phyloP scores from a whole-genome alignment of 2,888 invertebrate genomes.

The Apeira syringaria region DNA sequence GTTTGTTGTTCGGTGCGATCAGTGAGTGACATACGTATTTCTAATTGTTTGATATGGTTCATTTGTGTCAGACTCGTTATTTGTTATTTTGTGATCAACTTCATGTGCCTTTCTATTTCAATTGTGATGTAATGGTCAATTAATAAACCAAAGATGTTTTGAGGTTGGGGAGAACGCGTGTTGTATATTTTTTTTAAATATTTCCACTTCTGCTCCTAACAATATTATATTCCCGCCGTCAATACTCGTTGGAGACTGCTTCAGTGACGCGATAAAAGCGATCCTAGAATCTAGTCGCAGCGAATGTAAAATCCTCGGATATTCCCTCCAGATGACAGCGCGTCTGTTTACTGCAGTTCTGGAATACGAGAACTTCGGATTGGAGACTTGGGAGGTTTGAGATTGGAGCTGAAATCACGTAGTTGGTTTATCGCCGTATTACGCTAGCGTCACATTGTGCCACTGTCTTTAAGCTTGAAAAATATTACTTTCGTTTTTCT shows the following conservation, averaged over 20 bases:
- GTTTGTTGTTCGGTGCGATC: too few relatives aligned
- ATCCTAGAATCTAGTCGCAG: constrained; percentile 64
- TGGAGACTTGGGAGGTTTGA: constrained; percentile 45
- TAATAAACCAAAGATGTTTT: too few relatives aligned
- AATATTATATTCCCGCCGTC: constrained; percentile 34
- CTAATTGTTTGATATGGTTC: too few relatives aligned
- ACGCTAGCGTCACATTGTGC: constrained; percentile 51
- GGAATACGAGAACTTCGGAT: constrained; percentile 43
- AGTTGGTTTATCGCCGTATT: constrained; percentile 68
- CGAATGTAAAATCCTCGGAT: constrained; percentile 66
- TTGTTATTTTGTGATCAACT: too few relatives aligned
- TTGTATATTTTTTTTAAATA: too few relatives aligned
- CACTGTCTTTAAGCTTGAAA: constrained; percentile 22
- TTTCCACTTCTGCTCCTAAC: too few relatives aligned
- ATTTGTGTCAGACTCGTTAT: too few relatives aligned
- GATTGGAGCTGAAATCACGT: constrained; percentile 75
- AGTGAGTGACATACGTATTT: too few relatives aligned
- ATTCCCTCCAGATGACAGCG: constrained; percentile 67
- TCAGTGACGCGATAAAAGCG: constrained; percentile 51
- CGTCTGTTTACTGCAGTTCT: constrained; percentile 35
- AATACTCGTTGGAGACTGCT: constrained; percentile 54
- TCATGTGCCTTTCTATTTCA: too few relatives aligned
- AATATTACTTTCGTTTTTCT: too few relatives aligned
- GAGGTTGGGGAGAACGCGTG: too few relatives aligned
- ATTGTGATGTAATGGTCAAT: too few relatives aligned